Base-by-base conservation (phyloP, 2,113 vertebrate genomes). In the Eclectus roratus region DNA sequence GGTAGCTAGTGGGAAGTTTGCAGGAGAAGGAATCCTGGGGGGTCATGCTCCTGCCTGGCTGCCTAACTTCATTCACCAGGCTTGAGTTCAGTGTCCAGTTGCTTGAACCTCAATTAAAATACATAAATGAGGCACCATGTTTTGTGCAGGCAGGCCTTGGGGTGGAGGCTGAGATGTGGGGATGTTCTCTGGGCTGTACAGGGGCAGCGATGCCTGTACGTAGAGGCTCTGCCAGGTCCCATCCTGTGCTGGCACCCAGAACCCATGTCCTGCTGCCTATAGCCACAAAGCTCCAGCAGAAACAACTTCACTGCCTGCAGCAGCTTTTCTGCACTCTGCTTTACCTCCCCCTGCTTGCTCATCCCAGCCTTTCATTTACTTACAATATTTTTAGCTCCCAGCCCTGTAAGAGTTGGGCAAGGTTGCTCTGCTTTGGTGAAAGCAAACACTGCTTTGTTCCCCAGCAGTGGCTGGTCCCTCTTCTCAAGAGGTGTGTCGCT, bases 51-150 rank as follows among this genome's bases (percentile, higher is more conserved):
- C 3, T 1, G 10, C 47, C 35, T 11, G 17, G 56, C 65, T 66
- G 41, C 56, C 17, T 1, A 1, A 3, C 14, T 31, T 6, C 0
- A 0, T 61, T 72, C 27, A 18, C 29, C 0, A 0, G 11, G 4
- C 72, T 69, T 2, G 0, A 76, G 24, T 35, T 85, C 17, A 4
- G 81, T 72, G 29, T 55, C 49, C 1, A 2, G 19, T 53, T 64
- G 47, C 23, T 85, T 77, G 76, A 76, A 46, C 29, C 13, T 94
- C 49, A 61, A 2, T 72, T 43, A 1, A 72, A 50, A 47, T 23
- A 15, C n/a, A 28, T 1, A 27, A 60, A 33, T 3, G 4, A 64
- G 18, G 9, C 19, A 1, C 13, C 0, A 1, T 10, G 11, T 61
- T 37, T 17, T 39, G 56, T 16, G 68, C 44, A 49, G 55, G 2